Percentiles rank a stretch among this genome's conserved stretches.
Conservation (phyloP, 2,113 vertebrate species). For the Psammodynastes pulverulentus region DNA sequence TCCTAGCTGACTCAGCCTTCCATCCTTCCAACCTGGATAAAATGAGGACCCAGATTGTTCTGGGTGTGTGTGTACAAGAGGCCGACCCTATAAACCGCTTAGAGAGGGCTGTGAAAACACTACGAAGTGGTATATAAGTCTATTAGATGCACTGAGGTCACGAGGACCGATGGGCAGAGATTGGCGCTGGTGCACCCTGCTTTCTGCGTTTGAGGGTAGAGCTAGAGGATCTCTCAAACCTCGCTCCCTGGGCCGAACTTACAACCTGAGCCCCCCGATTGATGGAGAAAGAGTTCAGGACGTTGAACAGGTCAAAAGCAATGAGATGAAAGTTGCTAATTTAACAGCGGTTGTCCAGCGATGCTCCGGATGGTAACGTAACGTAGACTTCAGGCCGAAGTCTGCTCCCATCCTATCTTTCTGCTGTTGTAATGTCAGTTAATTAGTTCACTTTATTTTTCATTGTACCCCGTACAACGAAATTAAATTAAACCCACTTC, state of each 20-base stretch:
- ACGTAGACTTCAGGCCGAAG: background rate
- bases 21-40: no score
- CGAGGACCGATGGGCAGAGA: background rate
- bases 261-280: background rate
- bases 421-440: background rate
- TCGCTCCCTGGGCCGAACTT: background rate
- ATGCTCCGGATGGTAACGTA: rapidly evolving
- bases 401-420: background rate
- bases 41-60: no score
- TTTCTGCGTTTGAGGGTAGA: background rate
- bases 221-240: background rate
- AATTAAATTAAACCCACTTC: no score
- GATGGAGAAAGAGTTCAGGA: background rate
- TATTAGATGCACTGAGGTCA: background rate
- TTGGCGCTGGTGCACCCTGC: background rate
- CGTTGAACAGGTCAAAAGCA: background rate
- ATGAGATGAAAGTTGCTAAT: background rate
- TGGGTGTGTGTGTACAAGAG: no score
- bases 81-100: no score
- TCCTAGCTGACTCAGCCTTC: no score
- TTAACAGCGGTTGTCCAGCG: background rate
- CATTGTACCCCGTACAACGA: no score
- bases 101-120: no score
- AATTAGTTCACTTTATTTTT: no score
- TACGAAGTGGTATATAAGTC: no score